A percentile compares a stretch with the other conserved stretches of the same genome.
Evolutionary conservation across 2,797 vertebrate species (phyloP).

Genomic region (Knipowitschia caucasica): DNA sequence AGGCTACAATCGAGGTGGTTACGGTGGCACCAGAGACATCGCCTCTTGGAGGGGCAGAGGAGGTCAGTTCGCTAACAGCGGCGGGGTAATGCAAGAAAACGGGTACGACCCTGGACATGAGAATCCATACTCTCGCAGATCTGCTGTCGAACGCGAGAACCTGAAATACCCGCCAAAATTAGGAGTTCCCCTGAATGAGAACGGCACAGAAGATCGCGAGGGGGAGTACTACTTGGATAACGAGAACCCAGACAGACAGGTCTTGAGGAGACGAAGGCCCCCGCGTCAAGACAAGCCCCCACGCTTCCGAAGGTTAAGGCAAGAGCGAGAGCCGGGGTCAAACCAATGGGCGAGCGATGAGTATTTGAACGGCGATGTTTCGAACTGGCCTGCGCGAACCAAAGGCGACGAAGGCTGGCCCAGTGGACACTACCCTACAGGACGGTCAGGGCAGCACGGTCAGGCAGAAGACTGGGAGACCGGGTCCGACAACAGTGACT

Average conservation of each 20-base stretch:
- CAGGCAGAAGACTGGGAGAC: slow-evolving; percentile 96
- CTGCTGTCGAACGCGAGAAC: slow-evolving; percentile 79
- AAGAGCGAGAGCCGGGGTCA: slow-evolving; percentile 82
- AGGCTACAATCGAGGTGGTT: slow-evolving; percentile 79
- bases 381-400: slow-evolving; percentile 81
- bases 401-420: slow-evolving; percentile 79
- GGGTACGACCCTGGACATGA: slow-evolving; percentile 75
- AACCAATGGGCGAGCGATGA: slow-evolving; percentile 89
- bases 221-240: slow-evolving; percentile 81
- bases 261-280: slow-evolving; percentile 86
- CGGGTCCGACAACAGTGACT: slow-evolving; percentile 94
- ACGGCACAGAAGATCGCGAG: slow-evolving; percentile 84
- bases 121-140: slow-evolving; percentile 71
- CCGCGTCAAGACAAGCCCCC: slow-evolving; percentile 98
- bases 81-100: slow-evolving; percentile 82
- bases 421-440: slow-evolving; percentile 59
- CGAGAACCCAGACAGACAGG: slow-evolving; percentile 86
- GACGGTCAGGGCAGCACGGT: slow-evolving; percentile 68
- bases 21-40: slow-evolving; percentile 78
- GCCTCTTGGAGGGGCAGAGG: slow-evolving; percentile 85
- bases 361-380: slow-evolving; percentile 78
- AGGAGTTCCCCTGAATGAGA: slow-evolving; percentile 74
- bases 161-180: slow-evolving; percentile 82
- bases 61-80: slow-evolving; percentile 57
- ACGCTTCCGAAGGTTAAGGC: slow-evolving; percentile 89